phyloP scores from a whole-genome alignment of 30 jellyfish, hydroid and myxozoan genomes.

The Nemopilema nomurai region DNA sequence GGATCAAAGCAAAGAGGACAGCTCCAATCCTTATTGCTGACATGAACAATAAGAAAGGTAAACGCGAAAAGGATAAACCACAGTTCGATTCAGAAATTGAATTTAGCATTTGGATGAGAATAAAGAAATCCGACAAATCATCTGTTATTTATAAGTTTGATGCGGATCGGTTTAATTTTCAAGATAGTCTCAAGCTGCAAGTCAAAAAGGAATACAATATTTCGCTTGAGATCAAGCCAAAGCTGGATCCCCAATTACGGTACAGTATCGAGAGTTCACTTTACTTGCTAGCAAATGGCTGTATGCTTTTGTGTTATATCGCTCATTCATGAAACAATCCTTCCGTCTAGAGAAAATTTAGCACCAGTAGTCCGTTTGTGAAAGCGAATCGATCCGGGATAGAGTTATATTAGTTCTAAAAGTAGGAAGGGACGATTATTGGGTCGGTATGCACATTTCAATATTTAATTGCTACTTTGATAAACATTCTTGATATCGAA shows the following conservation, averaged over 20 bases:
- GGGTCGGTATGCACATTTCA: too few species aligned
- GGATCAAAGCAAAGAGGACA: neutral
- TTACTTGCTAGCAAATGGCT: neutral
- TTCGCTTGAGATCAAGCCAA: constrained; percentile 64
- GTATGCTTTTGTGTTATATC: neutral
- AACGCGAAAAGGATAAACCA: constrained; percentile 24
- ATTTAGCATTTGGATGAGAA: constrained; percentile 13
- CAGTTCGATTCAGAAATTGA: constrained; percentile 28
- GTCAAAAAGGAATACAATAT: constrained; percentile 51
- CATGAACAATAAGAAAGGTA: constrained; percentile 19
- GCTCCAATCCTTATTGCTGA: neutral
- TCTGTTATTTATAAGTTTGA: constrained; percentile 70
- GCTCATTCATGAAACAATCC: too few species aligned
- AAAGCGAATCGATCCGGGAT: neutral
- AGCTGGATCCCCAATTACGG: constrained; percentile 52
- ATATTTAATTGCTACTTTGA: too few species aligned
- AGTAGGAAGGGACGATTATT: too few species aligned
- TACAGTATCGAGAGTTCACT: neutral
- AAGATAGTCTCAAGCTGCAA: constrained; percentile 61
- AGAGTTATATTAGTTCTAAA: too few species aligned
- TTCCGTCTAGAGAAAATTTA: too few species aligned
- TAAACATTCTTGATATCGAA: too few species aligned
- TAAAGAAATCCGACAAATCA: constrained; percentile 44
- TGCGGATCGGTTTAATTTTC: constrained; percentile 65
- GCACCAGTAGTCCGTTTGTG: neutral